These are phyloP conservation scores for Uloborus diversus DNA, from an alignment of 1,140 invertebrate genomes.

Conservation along the genomic window DNA sequence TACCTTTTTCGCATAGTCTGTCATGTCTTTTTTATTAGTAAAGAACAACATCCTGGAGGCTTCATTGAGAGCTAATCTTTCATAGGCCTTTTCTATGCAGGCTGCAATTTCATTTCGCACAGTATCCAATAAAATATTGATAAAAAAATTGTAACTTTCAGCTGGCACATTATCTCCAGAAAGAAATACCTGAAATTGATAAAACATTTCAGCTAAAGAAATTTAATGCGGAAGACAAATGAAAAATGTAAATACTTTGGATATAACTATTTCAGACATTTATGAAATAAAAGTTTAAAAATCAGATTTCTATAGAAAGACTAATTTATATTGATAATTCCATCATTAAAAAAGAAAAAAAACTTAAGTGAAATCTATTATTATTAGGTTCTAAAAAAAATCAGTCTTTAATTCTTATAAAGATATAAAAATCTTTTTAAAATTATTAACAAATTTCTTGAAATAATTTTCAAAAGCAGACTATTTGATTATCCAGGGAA, in stretches of 20 bases:
- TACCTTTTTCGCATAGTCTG: conserved; percentile 78
- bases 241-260: neutral
- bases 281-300: neutral
- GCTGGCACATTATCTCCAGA: conserved; percentile 95
- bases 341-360: neutral
- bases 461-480: too few relatives aligned
- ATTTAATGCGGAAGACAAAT: neutral
- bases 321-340: neutral
- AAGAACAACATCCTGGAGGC: conserved; percentile 92
- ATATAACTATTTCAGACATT: neutral
- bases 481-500: neutral
- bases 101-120: conserved; percentile 95
- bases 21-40: conserved; percentile 76
- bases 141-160: conserved; percentile 95
- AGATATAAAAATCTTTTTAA: too few relatives aligned
- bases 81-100: conserved; percentile 96
- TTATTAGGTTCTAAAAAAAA: neutral
- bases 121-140: conserved; percentile 94
- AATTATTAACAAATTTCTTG: too few relatives aligned
- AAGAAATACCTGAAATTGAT: conserved; percentile 76
- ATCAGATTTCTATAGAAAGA: neutral
- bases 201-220: neutral
- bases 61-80: conserved; percentile 86
- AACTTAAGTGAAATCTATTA: neutral
- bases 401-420: too few relatives aligned